These are phyloP conservation scores for Chiloscyllium punctatum DNA, from an alignment of 2,797 vertebrate genomes.

Conservation along the genomic window DNA sequence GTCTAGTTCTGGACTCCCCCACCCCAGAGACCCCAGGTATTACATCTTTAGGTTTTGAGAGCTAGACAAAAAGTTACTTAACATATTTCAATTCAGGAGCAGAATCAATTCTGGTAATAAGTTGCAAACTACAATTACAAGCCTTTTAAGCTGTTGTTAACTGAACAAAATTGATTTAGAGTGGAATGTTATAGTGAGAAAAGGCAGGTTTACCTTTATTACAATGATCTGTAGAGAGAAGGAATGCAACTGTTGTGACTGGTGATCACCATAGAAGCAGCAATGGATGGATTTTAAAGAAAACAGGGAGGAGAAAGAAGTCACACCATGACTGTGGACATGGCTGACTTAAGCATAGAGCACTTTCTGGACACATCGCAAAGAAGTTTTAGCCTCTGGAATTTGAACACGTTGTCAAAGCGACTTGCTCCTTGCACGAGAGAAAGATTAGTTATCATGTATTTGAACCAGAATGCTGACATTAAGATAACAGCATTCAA, in stretches of 20 bases:
- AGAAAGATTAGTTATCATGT: too few species aligned
- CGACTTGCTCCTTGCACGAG: too few species aligned
- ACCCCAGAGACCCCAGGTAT: too few species aligned
- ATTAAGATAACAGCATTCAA: background rate
- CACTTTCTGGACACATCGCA: background rate
- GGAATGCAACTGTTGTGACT: background rate
- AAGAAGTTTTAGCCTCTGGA: background rate
- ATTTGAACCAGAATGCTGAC: background rate
- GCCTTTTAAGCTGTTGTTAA: conserved; percentile 21
- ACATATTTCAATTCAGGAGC: conserved; percentile 2
- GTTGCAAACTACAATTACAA: conserved; percentile 23
- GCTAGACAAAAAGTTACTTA: background rate
- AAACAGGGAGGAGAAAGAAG: background rate
- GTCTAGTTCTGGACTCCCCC: too few species aligned
- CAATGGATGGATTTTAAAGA: background rate
- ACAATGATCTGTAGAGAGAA: background rate
- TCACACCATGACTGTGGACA: background rate
- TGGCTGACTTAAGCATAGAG: background rate
- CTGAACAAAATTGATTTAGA: background rate
- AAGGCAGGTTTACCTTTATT: background rate
- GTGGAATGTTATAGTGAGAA: conserved; percentile 22
- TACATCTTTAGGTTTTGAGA: background rate
- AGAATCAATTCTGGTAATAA: conserved; percentile 22
- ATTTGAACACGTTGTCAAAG: too few species aligned
- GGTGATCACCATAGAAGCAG: background rate